These are phyloP conservation scores for Zaprionus bogoriensis DNA, from an alignment of 2,888 invertebrate genomes.

Conservation along the genomic window DNA sequence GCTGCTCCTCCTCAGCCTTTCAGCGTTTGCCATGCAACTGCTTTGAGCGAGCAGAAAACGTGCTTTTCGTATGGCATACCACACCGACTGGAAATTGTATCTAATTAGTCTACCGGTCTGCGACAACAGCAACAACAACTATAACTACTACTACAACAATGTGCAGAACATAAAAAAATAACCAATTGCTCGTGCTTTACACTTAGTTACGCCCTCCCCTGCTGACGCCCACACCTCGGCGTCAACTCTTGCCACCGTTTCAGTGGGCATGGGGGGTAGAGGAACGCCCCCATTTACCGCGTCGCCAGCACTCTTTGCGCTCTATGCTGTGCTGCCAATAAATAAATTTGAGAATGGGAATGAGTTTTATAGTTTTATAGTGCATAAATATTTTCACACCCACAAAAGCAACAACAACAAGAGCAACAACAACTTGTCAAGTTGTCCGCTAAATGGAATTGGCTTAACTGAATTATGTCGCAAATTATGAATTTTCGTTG, in stretches of 20 bases:
- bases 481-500: conserved; percentile 32
- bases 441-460: conserved; percentile 41
- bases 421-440: conserved; percentile 36
- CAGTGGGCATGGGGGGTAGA: background rate
- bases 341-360: conserved; percentile 61
- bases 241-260: conserved; percentile 28
- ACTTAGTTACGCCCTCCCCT: conserved; percentile 9
- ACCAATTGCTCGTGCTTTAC: conserved; percentile 19
- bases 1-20: background rate
- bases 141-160: conserved; percentile 5
- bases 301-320: conserved; percentile 28
- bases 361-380: conserved; percentile 50
- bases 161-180: conserved; percentile 4
- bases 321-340: conserved; percentile 52
- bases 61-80: conserved; percentile 65
- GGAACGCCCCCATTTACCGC: conserved; percentile 32
- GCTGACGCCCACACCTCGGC: too few species aligned
- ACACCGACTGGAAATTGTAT: conserved; percentile 73
- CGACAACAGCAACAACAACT: conserved; percentile 18
- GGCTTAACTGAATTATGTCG: conserved; percentile 14
- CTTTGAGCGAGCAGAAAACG: conserved; percentile 57
- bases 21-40: background rate
- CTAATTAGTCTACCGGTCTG: conserved; percentile 70
- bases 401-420: conserved; percentile 24
- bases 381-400: conserved; percentile 59